Conservation (phyloP, 2,888 invertebrate genomes). For the Acrocyrtus sp. region DNA sequence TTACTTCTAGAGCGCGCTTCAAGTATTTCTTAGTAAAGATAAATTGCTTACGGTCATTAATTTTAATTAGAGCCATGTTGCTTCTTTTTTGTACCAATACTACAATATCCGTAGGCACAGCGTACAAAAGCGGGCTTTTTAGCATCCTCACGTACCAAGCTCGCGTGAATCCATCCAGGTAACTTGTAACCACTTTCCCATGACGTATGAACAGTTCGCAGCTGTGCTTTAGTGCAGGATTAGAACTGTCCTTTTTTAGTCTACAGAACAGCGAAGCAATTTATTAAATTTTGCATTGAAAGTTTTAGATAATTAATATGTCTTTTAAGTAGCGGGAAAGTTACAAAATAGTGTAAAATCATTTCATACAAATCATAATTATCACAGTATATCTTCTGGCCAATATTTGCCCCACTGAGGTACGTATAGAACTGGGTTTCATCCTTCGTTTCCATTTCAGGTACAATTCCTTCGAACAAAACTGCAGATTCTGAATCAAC, state of each 20-base stretch:
- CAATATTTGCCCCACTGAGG: conserved; percentile 40
- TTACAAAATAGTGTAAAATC: background rate
- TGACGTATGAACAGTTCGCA: conserved; percentile 56
- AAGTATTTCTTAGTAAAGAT: too few relatives aligned
- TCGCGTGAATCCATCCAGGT: conserved; percentile 49
- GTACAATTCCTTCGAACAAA: conserved; percentile 50
- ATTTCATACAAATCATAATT: conserved; percentile 21
- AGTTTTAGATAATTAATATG: too few relatives aligned
- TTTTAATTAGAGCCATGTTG: conserved; percentile 29
- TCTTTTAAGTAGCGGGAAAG: too few relatives aligned
- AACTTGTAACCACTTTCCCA: conserved; percentile 36
- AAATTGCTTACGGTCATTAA: conserved; percentile 35
- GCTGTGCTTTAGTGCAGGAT: background rate
- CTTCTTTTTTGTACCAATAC: conserved; percentile 24
- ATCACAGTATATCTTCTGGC: conserved; percentile 43
- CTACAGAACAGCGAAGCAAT: too few relatives aligned
- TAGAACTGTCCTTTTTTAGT: conserved; percentile 4
- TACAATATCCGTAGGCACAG: conserved; percentile 23
- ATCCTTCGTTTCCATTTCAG: conserved; percentile 5
- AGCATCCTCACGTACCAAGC: conserved; percentile 39
- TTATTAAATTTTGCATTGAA: too few relatives aligned
- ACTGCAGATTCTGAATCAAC: conserved; percentile 36
- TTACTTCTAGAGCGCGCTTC: too few relatives aligned
- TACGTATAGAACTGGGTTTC: conserved; percentile 7
- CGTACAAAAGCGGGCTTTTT: conserved; percentile 45